Base-by-base conservation (phyloP, 2,797 vertebrate species). In the Selene dorsalis region DNA sequence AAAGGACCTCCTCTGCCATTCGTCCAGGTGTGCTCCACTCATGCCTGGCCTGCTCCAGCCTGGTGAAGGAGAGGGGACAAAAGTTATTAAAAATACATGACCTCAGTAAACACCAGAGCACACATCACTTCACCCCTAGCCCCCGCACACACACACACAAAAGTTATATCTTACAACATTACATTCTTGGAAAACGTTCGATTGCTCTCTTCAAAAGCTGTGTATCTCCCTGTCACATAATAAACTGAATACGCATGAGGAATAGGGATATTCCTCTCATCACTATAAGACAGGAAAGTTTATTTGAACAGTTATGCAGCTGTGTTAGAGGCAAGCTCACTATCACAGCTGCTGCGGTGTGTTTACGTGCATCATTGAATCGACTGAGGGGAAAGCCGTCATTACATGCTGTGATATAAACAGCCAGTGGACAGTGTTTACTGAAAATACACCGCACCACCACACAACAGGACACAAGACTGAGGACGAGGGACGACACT, bases 1-100 rank as follows among this genome's bases (percentile, higher is more conserved):
- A 92, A 98, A 98, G 95, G 96, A 95, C 95, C 96, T 96, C 88
- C 92, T 94, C 94, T 98, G 97, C 97, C 97, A 99, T 84, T 98
- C 96, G 24, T 94, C 96, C 94, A 97, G 95, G 93, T 98, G 96
- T 90, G 94, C 75, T 0, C 84, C 76, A 82, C 93, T 95, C 93
- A 93, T 94, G 88, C 91, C 80, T 93, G 95, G 94, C 95, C 97
- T 97, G 77, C 85, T 93, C 80, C 83, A 84, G 82, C 80, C 66
- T 93, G 89, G 90, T 85, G 12, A 77, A 93, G 91, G 93, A 86
- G 83, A 85, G 80, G 90, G 92, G 76, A 92, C 38, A 93, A 82
- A 77, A 48, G 79, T 55, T 82, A 94, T 93, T 90, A 88, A 94
- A 89, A 87, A 86, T 87, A 80, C 61, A 92, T 90, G 80, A 86